Evolutionary conservation across 2,797 vertebrate species (phyloP), one percentile per base, ranked within the genome.

Genomic region (Catostomus latipinnis): DNA sequence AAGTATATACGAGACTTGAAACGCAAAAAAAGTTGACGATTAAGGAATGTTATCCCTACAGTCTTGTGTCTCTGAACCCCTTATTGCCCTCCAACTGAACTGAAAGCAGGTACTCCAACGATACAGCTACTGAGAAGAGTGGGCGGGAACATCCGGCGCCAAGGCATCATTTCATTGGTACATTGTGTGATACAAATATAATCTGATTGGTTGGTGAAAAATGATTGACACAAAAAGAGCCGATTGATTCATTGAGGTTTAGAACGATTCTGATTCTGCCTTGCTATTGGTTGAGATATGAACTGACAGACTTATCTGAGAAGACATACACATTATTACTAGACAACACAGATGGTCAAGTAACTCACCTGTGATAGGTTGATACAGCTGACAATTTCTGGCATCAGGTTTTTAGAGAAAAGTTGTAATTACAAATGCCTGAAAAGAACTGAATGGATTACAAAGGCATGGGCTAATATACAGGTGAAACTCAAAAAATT

Each of bases 91-190:
- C 78, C 74, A 76, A 76, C 57, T 81, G 85, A 76, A 76, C 57
- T 81, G 85, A 81, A n/a, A 67, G 67, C 34, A 34, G 34, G 68
- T n/a, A 75, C 76, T n/a, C 52, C 18, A 57, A 57, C 80, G 46
- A 52, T 48, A 57, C 80, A 84, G 61, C 78, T 69, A 83, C 67
- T 58, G 81, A 78, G 60, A 34, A 46, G 69, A 79, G 68, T 12
- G 12, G 73, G 85, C 90, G 87, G 22, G 85, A 83, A 60, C 18
- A 80, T 78, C 74, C 56, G 65, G 75, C 0, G 13, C 18, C 46
- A 60, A 34, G 0, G 52, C 53, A 14, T 9, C 54, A 6, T 83
- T 78, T 83, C 87, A 89, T 90, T 90, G 91, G 90, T 43, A 45
- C 7, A 34, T 16, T 0, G 6, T 1, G 9, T 12, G 67, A 77